Conservation (phyloP, 2,113 vertebrate genomes). For the Setophaga coronata region DNA sequence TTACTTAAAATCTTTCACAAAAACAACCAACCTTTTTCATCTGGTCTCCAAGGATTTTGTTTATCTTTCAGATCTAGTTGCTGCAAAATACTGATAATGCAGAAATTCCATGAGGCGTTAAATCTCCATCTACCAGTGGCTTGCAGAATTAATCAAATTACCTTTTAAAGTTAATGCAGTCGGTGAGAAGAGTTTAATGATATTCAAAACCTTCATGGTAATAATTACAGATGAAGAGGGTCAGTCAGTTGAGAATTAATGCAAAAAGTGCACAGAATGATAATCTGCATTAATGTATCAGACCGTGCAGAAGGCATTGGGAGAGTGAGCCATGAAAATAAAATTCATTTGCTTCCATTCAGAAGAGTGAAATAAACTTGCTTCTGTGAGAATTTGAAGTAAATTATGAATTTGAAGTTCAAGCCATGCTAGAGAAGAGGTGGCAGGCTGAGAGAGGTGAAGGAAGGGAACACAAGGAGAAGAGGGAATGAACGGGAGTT, state of each 20-base stretch:
- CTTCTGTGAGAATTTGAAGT: constrained; percentile 41
- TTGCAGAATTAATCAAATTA: constrained; percentile 80
- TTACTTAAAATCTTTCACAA: constrained; percentile 67
- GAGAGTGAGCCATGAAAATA: constrained; percentile 59
- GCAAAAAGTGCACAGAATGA: constrained; percentile 72
- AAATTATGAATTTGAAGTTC: constrained; percentile 5
- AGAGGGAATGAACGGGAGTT: neutral
- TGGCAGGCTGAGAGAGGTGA: neutral
- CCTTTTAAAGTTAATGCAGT: constrained; percentile 74
- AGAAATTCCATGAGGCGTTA: constrained; percentile 70
- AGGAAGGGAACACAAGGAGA: neutral
- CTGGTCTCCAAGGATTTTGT: constrained; percentile 58
- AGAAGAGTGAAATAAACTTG: constrained; percentile 41
- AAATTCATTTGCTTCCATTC: constrained; percentile 60
- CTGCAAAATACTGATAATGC: constrained; percentile 76
- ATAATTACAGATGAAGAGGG: constrained; percentile 81
- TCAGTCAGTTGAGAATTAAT: constrained; percentile 78
- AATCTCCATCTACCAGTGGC: constrained; percentile 69
- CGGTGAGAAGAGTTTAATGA: constrained; percentile 75
- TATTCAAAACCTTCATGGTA: constrained; percentile 76
- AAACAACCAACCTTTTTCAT: constrained; percentile 65
- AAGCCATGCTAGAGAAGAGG: neutral
- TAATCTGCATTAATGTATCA: constrained; percentile 72
- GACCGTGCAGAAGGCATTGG: constrained; percentile 16
- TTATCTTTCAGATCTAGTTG: constrained; percentile 74